Percentiles rank a stretch among this genome's conserved stretches.
phyloP scores from a whole-genome alignment of 2,888 invertebrate genomes.

The Lycocerus yunnanus region DNA sequence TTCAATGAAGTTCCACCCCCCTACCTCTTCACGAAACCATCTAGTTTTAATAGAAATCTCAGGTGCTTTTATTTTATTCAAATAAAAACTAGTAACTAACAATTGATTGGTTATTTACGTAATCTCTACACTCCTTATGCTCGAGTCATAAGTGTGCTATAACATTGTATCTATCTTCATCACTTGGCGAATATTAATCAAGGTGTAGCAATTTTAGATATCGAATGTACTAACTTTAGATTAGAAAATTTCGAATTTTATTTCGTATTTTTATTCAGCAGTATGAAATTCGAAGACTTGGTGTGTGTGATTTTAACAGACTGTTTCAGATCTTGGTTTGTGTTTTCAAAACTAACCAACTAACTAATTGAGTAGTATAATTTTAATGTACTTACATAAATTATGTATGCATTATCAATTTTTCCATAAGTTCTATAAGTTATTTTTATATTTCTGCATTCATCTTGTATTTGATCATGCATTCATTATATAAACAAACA shows the following conservation, averaged over 20 bases:
- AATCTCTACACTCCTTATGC: constrained; percentile 17
- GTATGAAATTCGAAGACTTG: neutral
- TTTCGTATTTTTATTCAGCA: too few species aligned
- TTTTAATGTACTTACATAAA: too few species aligned
- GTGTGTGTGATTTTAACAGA: neutral
- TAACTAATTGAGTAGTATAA: too few species aligned
- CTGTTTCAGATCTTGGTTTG: neutral
- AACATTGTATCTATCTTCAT: constrained; percentile 12
- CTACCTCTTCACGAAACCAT: neutral
- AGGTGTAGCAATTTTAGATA: neutral
- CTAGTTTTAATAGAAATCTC: neutral
- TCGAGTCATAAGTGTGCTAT: constrained; percentile 16
- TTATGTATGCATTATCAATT: too few species aligned
- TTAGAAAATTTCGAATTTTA: too few species aligned
- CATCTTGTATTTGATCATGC: too few species aligned
- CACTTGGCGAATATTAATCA: neutral
- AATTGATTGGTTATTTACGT: neutral
- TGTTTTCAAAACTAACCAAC: too few species aligned
- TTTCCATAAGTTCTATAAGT: too few species aligned
- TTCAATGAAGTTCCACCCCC: neutral
- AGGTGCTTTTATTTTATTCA: neutral
- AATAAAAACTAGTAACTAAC: too few species aligned
- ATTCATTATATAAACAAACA: neutral
- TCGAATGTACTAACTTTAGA: neutral
- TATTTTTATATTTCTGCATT: too few species aligned